A percentile compares a stretch with the other conserved stretches of the same genome.
These are phyloP conservation scores for Gymnocheta viridis DNA, from an alignment of 2,888 invertebrate genomes.

Conservation along the genomic window DNA sequence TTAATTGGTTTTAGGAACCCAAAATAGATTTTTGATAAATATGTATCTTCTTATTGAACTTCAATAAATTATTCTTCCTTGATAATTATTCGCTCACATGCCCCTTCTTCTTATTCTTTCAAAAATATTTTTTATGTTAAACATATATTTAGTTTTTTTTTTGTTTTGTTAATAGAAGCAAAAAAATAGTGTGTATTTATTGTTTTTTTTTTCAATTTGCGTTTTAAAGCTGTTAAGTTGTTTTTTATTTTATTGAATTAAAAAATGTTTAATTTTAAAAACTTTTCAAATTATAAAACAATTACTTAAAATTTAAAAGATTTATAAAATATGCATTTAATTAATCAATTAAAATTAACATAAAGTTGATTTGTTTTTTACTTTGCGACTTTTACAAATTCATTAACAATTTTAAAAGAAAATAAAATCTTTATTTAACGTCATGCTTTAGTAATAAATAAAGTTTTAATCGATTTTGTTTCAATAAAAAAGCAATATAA, in stretches of 20 bases:
- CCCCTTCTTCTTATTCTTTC: constrained; percentile 6
- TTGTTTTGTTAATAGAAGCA: constrained; percentile 58
- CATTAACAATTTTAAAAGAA: constrained; percentile 34
- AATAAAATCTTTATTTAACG: constrained; percentile 34
- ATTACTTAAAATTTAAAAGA: constrained; percentile 51
- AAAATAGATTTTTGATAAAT: too few species aligned
- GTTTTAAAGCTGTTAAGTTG: constrained; percentile 64
- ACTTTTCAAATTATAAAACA: constrained; percentile 43
- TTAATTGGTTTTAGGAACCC: too few species aligned
- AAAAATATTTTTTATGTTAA: constrained; percentile 32
- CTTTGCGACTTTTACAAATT: constrained; percentile 36
- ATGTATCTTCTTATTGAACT: not conserved
- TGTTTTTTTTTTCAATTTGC: constrained; percentile 48
- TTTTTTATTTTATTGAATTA: constrained; percentile 49
- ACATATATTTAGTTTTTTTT: not conserved
- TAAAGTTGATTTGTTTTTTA: constrained; percentile 19
- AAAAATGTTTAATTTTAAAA: constrained; percentile 27
- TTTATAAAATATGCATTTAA: constrained; percentile 49
- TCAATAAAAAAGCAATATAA: constrained; percentile 29
- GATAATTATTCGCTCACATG: not conserved
- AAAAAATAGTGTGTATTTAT: constrained; percentile 52
- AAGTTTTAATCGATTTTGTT: constrained; percentile 62
- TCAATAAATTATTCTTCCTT: not conserved
- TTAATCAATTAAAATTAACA: constrained; percentile 8
- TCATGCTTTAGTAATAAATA: constrained; percentile 66